Evolutionary conservation across 2,797 vertebrate genomes (phyloP).

Genomic region (Gallinago nigripennis): DNA sequence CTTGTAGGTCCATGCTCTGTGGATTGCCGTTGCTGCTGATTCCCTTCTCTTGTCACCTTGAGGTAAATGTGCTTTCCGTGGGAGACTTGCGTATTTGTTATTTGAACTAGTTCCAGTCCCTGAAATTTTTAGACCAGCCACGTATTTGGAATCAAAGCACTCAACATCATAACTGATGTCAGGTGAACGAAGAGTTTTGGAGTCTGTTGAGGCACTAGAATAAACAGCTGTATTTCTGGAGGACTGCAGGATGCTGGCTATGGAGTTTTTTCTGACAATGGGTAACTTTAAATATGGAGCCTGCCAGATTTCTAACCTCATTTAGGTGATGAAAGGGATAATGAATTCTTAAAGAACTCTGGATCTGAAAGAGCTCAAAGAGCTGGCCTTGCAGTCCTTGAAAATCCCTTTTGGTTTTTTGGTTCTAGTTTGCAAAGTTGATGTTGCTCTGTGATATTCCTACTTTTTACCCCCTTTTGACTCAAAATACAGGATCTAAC

Average conservation of each 20-base stretch:
- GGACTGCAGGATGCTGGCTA: neutral
- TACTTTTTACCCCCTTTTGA: neutral
- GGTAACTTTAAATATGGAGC: conserved; percentile 1
- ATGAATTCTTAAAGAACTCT: conserved; percentile 1
- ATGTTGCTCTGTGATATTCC: neutral
- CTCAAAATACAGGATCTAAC: neutral
- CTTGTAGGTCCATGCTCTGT: neutral
- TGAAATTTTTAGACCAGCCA: neutral
- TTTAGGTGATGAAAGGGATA: neutral
- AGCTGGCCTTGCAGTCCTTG: neutral
- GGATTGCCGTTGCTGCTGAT: neutral
- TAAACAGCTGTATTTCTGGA: neutral
- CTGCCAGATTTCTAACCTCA: conserved; percentile 4
- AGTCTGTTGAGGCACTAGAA: neutral
- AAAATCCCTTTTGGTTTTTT: neutral
- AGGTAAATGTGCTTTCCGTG: neutral
- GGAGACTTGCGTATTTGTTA: neutral
- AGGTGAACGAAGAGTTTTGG: neutral
- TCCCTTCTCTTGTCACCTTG: neutral
- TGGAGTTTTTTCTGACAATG: conserved; percentile 16
- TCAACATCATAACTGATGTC: accelerated
- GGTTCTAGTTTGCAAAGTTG: neutral
- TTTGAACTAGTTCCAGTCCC: neutral
- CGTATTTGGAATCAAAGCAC: neutral
- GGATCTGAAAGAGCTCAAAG: neutral